phyloP scores from a whole-genome alignment of 2,113 vertebrate genomes.

The Neogale vison region DNA sequence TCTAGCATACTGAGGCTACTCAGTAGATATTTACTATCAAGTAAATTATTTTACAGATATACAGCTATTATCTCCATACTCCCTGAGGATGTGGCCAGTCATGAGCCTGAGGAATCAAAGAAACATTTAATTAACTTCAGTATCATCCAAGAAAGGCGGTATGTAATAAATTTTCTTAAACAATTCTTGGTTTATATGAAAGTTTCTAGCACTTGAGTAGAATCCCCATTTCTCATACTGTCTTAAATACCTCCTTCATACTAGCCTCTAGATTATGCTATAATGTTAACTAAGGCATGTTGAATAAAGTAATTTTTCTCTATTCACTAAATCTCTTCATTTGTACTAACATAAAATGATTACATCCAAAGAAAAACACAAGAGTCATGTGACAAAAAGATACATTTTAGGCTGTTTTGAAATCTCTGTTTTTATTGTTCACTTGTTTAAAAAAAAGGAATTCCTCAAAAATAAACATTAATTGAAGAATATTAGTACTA shows the following conservation, averaged over 20 bases:
- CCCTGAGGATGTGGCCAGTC: not conserved
- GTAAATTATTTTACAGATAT: not conserved
- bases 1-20: not conserved
- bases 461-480: not conserved
- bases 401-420: not conserved
- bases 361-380: not conserved
- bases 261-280: not conserved
- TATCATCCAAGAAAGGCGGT: not conserved
- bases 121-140: not conserved
- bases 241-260: not conserved
- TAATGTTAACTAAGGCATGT: not conserved
- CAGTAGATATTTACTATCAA: not conserved
- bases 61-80: not conserved
- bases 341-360: conserved; percentile 35
- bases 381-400: not conserved
- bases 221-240: not conserved
- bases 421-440: not conserved
- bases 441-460: not conserved
- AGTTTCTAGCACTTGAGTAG: not conserved
- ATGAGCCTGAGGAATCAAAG: conserved; percentile 20
- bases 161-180: conserved; percentile 14
- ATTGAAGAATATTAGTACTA: not conserved
- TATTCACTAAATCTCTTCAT: not conserved
- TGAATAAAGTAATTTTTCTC: not conserved
- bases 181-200: not conserved